These are phyloP conservation scores for Sylvia atricapilla DNA, from an alignment of 2,113 vertebrate genomes.

Conservation along the genomic window DNA sequence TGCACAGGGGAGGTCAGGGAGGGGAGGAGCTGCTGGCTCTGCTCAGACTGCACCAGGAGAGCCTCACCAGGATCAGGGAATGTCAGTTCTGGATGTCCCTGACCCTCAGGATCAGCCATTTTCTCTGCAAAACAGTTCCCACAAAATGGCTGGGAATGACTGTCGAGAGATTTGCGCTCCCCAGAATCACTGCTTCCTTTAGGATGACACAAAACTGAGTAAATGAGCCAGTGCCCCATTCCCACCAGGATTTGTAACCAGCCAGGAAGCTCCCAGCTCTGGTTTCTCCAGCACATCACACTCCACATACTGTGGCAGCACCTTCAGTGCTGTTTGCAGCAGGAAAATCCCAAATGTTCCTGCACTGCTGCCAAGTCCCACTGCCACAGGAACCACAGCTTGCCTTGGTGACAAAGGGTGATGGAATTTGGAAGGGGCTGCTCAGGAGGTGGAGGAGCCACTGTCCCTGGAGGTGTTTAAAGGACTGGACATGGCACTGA, in stretches of 20 bases:
- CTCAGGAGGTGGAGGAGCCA: neutral
- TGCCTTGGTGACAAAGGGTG: neutral
- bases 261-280: neutral
- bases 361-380: neutral
- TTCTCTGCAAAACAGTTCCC: neutral
- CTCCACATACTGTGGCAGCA: neutral
- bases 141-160: neutral
- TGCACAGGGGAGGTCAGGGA: neutral
- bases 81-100: neutral
- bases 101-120: neutral
- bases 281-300: neutral
- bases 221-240: neutral
- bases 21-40: neutral
- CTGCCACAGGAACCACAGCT: neutral
- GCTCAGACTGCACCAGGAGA: neutral
- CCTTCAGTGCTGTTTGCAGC: neutral
- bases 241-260: neutral
- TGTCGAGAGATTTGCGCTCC: neutral
- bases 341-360: neutral
- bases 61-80: neutral
- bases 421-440: neutral
- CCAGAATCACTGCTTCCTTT: neutral
- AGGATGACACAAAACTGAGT: neutral
- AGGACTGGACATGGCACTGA: neutral
- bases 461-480: neutral